A percentile compares a stretch with the other conserved stretches of the same genome.
Conservation (phyloP, 30 jellyfish, hydroid and myxozoan species). For the Aurelia sp. region DNA sequence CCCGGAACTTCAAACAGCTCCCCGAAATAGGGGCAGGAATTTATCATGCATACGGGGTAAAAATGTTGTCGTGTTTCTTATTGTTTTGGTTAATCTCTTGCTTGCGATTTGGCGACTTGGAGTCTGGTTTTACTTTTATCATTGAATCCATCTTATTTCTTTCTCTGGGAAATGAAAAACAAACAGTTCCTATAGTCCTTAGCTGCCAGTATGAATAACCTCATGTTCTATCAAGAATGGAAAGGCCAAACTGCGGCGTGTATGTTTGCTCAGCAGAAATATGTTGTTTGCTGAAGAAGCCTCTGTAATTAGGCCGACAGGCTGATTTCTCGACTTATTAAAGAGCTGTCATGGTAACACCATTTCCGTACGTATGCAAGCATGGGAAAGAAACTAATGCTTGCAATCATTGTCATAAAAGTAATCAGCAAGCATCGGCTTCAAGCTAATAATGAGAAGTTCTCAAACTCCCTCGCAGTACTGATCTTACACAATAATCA, state of each 20-base stretch:
- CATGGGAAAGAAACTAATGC: conserved; percentile 33
- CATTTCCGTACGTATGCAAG: conserved; percentile 34
- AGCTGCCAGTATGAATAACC: conserved; percentile 68
- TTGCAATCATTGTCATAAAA: neutral
- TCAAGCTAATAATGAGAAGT: no score
- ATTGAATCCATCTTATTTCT: conserved; percentile 42
- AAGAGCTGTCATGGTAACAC: conserved; percentile 62
- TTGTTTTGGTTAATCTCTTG: conserved; percentile 7
- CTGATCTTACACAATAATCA: no score
- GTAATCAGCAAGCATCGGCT: no score
- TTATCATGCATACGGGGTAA: neutral
- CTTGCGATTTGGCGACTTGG: conserved; percentile 46
- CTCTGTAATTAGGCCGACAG: conserved; percentile 73
- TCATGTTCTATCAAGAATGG: conserved; percentile 63
- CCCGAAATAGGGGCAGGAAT: conserved; percentile 10
- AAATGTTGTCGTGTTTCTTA: neutral
- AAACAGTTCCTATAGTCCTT: conserved; percentile 37
- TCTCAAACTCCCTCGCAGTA: no score
- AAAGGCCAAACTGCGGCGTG: conserved; percentile 79
- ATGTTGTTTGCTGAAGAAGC: conserved; percentile 74
- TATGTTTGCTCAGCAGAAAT: conserved; percentile 66
- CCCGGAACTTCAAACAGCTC: no score
- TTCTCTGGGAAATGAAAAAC: conserved; percentile 57
- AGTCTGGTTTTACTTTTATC: conserved; percentile 18
- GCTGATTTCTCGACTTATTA: conserved; percentile 67